These are phyloP conservation scores for Poeciliopsis presidionis DNA, from an alignment of 2,797 vertebrate species.

Conservation along the genomic window DNA sequence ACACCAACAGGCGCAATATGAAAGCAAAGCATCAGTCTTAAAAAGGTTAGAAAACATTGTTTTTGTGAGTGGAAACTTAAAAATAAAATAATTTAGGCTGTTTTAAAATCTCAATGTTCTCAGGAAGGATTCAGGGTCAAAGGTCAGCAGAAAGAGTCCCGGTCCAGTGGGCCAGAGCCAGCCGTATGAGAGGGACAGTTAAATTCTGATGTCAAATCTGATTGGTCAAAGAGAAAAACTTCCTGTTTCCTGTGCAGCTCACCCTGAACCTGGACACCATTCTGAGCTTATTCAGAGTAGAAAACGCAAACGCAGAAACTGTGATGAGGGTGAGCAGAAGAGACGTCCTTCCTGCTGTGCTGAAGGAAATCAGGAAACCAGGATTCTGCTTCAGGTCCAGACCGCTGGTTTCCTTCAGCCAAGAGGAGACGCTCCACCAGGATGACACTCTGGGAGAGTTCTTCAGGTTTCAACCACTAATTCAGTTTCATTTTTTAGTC, in stretches of 20 bases:
- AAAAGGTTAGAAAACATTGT: constrained; percentile 28
- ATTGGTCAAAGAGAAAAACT: not conserved
- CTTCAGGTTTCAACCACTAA: constrained; percentile 51
- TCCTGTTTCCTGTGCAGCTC: constrained; percentile 19
- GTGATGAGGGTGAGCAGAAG: constrained; percentile 43
- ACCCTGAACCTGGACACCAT: constrained; percentile 34
- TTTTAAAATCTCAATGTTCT: not conserved
- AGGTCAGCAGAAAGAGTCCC: constrained; percentile 2
- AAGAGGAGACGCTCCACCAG: constrained; percentile 46
- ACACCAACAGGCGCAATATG: constrained; percentile 29
- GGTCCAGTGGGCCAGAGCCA: not conserved
- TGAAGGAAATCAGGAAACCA: constrained; percentile 46
- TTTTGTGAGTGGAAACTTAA: not conserved
- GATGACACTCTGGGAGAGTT: constrained; percentile 67
- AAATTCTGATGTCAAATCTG: not conserved
- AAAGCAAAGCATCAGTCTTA: not conserved
- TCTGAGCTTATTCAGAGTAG: constrained; percentile 43
- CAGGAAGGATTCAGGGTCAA: constrained; percentile 35
- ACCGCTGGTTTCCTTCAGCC: constrained; percentile 61
- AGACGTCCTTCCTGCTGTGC: constrained; percentile 38
- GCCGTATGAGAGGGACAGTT: constrained; percentile 28
- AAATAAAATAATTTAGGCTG: not conserved
- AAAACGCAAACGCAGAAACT: constrained; percentile 14
- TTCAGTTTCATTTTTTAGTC: too few relatives aligned
- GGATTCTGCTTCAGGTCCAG: constrained; percentile 64